Base-by-base conservation (phyloP, 2,113 vertebrate species). In the Xiphias gladius region DNA sequence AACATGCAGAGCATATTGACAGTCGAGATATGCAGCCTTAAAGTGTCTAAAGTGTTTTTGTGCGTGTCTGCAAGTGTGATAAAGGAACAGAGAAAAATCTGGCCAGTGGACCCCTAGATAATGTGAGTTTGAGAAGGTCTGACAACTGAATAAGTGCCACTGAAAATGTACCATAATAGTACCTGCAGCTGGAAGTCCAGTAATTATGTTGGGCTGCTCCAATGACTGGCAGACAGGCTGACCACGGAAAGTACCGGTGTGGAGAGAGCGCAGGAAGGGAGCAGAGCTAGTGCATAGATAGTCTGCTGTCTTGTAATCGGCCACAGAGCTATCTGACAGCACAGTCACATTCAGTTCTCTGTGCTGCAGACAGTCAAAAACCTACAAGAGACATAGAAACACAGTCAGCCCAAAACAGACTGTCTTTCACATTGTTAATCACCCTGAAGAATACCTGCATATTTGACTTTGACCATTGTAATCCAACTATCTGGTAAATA, bases 101-200 rank as follows among this genome's bases (percentile, higher is more conserved):
- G 10, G 0, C 19, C 32, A 19, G 7, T 7, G 12, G 16, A 26
- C 19, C 12, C 14, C 48, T 2, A n/a, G 4, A 11, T 59, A 9
- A 30, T 41, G 63, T 7, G 48, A 37, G 43, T 59, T 17, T 35
- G 57, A 69, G 48, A 17, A 32, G 17, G 12, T 32, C 24, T 30
- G 24, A 67, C 22, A 20, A 13, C 5, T 5, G 0, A 43, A 37
- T 55, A 24, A 12, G 24, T 39, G 16, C 43, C 26, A 35, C 1
- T 28, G 6, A 19, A 6, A 32, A 14, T 46, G 66, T 68, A 13
- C 1, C 65, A 17, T 0, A 3, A 11, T 1, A 7, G 24, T 95
- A 99, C 98, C 98, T 95, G 98, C 97, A 41, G 98, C 97, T 63
- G 97, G 94, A 12, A 99, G 96, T 24, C 96, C 97, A 20, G 96